Evolutionary conservation across 2,888 invertebrate species (phyloP).

Genomic region (Eupithecia dodoneata): DNA sequence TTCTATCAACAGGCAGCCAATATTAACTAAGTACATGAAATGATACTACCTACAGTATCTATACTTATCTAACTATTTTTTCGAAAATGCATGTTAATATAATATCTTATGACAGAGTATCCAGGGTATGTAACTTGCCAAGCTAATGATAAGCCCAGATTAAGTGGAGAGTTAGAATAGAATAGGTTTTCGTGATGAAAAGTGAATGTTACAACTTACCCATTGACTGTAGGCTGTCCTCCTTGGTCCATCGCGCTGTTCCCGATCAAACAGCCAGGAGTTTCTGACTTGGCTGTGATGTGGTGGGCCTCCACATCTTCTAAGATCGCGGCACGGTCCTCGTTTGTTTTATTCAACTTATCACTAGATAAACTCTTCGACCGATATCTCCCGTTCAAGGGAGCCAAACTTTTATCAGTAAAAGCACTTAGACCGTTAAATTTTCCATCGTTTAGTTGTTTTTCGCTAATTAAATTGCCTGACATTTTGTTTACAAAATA

Average conservation of each 20-base stretch:
- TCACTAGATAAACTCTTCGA: slow-evolving; percentile 81
- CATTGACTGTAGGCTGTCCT: slow-evolving; percentile 57
- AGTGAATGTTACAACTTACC: slow-evolving; percentile 57
- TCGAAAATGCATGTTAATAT: not conserved
- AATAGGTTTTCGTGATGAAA: not conserved
- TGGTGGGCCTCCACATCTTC: slow-evolving; percentile 76
- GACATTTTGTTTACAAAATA: slow-evolving; percentile 70
- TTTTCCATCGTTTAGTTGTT: slow-evolving; percentile 71
- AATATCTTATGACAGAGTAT: not conserved
- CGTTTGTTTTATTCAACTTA: slow-evolving; percentile 77
- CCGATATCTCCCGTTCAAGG: slow-evolving; percentile 70
- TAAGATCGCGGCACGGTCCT: slow-evolving; percentile 76
- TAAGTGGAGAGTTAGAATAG: not conserved
- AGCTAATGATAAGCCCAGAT: not conserved
- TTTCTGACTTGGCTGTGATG: slow-evolving; percentile 71
- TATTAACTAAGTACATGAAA: not conserved
- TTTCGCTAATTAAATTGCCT: slow-evolving; percentile 73
- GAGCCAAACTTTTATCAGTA: slow-evolving; percentile 71
- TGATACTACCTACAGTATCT: not conserved
- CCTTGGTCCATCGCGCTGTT: slow-evolving; percentile 66
- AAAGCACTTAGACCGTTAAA: slow-evolving; percentile 74
- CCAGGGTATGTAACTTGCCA: not conserved
- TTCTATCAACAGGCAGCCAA: not conserved
- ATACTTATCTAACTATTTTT: not conserved
- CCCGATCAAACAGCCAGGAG: slow-evolving; percentile 75